Evolutionary conservation across 2,113 vertebrate species (phyloP).

Genomic region (Eurystomus gularis): DNA sequence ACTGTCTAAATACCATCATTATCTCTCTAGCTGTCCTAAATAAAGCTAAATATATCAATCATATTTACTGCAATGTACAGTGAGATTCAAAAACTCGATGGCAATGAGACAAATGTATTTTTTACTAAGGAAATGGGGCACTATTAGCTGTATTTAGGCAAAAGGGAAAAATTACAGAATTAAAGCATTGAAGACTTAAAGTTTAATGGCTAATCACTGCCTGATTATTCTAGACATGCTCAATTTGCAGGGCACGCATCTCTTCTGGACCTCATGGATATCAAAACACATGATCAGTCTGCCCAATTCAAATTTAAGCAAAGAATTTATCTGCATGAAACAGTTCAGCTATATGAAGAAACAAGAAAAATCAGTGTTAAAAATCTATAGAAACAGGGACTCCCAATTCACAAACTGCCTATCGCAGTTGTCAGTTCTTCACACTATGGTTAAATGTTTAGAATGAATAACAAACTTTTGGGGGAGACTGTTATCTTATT

Average conservation of each 20-base stretch:
- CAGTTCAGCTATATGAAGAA: background rate
- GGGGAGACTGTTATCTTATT: background rate
- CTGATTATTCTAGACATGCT: background rate
- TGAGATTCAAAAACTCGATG: background rate
- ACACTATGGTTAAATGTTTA: conserved; percentile 7
- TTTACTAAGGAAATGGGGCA: background rate
- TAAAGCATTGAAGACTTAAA: background rate
- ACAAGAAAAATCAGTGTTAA: background rate
- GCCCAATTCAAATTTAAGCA: background rate
- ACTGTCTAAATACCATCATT: background rate
- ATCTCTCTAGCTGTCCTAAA: conserved; percentile 10
- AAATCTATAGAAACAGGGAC: background rate
- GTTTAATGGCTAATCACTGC: background rate
- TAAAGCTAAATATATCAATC: background rate
- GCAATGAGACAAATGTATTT: background rate
- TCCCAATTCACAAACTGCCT: background rate
- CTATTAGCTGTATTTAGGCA: background rate
- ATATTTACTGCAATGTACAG: background rate
- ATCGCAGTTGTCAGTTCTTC: background rate
- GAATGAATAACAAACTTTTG: background rate
- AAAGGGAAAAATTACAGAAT: background rate
- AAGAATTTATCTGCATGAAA: background rate
- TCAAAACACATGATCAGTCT: background rate
- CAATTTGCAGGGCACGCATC: background rate
- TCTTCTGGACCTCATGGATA: background rate